Base-by-base conservation (phyloP, 2,113 vertebrate species). In the Oncorhynchus tshawytscha region DNA sequence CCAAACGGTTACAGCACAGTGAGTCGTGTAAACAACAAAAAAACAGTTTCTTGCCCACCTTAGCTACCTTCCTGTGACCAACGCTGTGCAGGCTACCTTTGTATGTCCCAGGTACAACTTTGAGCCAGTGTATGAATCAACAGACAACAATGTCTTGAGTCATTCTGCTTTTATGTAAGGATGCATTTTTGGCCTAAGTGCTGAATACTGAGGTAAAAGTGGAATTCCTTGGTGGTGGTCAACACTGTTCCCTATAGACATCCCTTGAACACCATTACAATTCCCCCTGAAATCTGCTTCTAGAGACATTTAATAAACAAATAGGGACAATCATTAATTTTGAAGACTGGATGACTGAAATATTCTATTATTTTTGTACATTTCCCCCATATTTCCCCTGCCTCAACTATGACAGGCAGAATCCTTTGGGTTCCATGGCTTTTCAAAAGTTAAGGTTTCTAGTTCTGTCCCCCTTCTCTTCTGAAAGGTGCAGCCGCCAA, bases 11-110 rank as follows among this genome's bases (percentile, higher is more conserved):
- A 48, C 11, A 18, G 51, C 45, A 34, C 31, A 34, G 67, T 57
- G 70, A 60, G 54, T 67, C 20, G 39, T 67, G 73, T 51, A 16
- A 75, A 75, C 48, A 75, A 70, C 15, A 64, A 67, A 5, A 48
- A 24, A 22, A 49, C 6, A 2, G n/a, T 11, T 22, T 9, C n/a
- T 62, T 62, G 59, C 59, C 45, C 18, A 25, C 54, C 29, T 29
- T 13, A 54, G 16, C 16, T 15, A 16, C 7, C n/a, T 29, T 71
- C 13, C 70, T 27, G 70, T 57, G 69, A 70, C 49, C 8, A 24
- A 22, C 1, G 15, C 24, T 29, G 45, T 71, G 3, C 9, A 45
- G 51, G 4, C 13, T 18, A 18, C 51, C 13, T 54, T 16, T 18
- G 16, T 18, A 54, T 54, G 51, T 4, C 16, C 51, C 51, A 54